These are phyloP conservation scores for Dermochelys coriacea DNA, from an alignment of 2,797 vertebrate species.

Conservation along the genomic window DNA sequence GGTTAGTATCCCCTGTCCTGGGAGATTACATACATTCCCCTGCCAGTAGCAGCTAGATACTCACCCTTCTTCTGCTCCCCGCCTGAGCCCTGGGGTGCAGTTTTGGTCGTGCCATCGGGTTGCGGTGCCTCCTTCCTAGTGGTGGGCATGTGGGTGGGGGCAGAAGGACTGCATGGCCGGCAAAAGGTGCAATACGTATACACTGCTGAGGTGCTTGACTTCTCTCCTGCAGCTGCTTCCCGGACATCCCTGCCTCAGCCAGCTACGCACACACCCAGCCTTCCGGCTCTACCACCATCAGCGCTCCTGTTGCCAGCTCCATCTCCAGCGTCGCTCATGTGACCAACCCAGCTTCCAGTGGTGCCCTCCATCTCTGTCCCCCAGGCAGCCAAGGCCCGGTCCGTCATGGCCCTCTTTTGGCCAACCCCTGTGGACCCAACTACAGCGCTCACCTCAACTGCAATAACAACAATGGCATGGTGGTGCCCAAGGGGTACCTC, in stretches of 20 bases:
- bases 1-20: not conserved
- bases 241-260: constrained; percentile 82
- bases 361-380: constrained; percentile 85
- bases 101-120: not conserved
- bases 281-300: constrained; percentile 81
- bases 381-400: constrained; percentile 78
- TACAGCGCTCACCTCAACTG: constrained; percentile 82
- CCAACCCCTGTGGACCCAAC: constrained; percentile 74
- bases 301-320: constrained; percentile 29
- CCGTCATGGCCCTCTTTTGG: constrained; percentile 77
- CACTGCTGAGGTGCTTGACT: constrained; percentile 6
- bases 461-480: constrained; percentile 85
- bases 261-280: constrained; percentile 89
- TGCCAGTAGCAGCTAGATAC: not conserved
- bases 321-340: constrained; percentile 77
- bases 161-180: not conserved
- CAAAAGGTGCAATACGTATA: not conserved
- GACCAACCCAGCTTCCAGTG: constrained; percentile 79
- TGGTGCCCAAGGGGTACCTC: constrained; percentile 86
- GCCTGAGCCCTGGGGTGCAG: not conserved
- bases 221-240: constrained; percentile 83
- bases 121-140: not conserved
- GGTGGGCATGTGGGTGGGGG: not conserved
- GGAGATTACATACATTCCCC: not conserved
- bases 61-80: not conserved